Conservation (phyloP, 2,888 invertebrate genomes). For the Phengaris arion region DNA sequence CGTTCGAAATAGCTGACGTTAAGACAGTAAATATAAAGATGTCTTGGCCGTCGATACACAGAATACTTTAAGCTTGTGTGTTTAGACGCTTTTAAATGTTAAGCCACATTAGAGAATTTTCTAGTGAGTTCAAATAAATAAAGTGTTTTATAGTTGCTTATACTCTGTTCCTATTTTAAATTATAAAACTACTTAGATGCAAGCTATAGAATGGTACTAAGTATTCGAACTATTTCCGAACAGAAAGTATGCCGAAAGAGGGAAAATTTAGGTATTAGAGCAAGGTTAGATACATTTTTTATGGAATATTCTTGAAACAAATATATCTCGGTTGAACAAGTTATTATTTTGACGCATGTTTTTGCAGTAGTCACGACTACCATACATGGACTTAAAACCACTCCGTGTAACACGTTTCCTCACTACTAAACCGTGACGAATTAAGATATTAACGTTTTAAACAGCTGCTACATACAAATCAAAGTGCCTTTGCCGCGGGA, state of each 20-base stretch:
- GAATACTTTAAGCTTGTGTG: constrained; percentile 50
- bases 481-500: constrained; percentile 61
- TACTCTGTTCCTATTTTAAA: not conserved
- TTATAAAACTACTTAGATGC: not conserved
- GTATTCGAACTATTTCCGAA: too few relatives aligned
- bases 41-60: constrained; percentile 52
- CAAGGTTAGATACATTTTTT: too few relatives aligned
- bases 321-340: too few relatives aligned
- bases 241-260: too few relatives aligned
- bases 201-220: too few relatives aligned
- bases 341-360: too few relatives aligned
- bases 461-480: constrained; percentile 77
- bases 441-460: constrained; percentile 77
- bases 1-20: constrained; percentile 39
- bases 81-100: constrained; percentile 20
- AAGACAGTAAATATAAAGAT: constrained; percentile 39
- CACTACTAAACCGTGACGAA: constrained; percentile 49
- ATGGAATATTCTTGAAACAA: too few relatives aligned
- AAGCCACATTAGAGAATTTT: constrained; percentile 23
- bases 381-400: not conserved
- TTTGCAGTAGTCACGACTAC: too few relatives aligned
- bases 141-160: not conserved
- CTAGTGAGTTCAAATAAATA: constrained; percentile 14
- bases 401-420: constrained; percentile 29
- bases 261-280: too few relatives aligned